phyloP scores from a whole-genome alignment of 92 coral and sea anemone species.

The Parazoanthus swiftii region DNA sequence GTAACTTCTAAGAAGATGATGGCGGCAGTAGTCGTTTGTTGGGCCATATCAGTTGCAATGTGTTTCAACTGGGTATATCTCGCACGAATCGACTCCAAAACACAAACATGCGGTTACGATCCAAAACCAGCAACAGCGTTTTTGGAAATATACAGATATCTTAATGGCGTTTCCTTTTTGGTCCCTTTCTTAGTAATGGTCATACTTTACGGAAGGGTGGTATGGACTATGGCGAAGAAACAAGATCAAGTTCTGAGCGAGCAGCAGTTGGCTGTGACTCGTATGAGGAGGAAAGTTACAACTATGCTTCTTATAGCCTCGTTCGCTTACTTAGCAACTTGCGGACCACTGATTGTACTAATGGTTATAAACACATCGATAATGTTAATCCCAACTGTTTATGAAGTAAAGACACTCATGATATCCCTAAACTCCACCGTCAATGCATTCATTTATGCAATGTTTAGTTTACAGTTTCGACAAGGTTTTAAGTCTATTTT shows the following conservation, averaged over 20 bases:
- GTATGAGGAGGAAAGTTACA: too few relatives aligned
- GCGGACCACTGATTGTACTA: slow-evolving; percentile 6
- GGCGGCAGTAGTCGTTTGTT: background rate
- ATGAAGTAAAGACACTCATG: background rate
- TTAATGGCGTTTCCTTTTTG: background rate
- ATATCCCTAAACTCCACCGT: slow-evolving; percentile 6
- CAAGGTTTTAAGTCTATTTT: slow-evolving; percentile 16
- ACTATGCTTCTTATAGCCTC: background rate
- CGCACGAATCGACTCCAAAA: background rate
- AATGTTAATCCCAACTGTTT: background rate
- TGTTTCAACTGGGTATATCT: slow-evolving; percentile 1
- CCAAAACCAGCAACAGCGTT: background rate
- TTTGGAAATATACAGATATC: background rate
- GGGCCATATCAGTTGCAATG: slow-evolving; percentile 4
- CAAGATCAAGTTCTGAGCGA: slow-evolving; percentile 17
- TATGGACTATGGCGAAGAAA: slow-evolving; percentile 14
- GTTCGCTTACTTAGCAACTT: background rate
- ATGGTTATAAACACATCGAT: background rate
- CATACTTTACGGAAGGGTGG: background rate
- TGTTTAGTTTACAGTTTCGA: slow-evolving; percentile 20
- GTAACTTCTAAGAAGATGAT: slow-evolving; percentile 18
- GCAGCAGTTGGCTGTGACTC: too few relatives aligned
- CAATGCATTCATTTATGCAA: slow-evolving; percentile 22
- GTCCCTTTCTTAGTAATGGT: slow-evolving; percentile 16
- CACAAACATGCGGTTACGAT: background rate